Evolutionary conservation across 2,888 invertebrate genomes (phyloP).

Genomic region (Atrina japonica): DNA sequence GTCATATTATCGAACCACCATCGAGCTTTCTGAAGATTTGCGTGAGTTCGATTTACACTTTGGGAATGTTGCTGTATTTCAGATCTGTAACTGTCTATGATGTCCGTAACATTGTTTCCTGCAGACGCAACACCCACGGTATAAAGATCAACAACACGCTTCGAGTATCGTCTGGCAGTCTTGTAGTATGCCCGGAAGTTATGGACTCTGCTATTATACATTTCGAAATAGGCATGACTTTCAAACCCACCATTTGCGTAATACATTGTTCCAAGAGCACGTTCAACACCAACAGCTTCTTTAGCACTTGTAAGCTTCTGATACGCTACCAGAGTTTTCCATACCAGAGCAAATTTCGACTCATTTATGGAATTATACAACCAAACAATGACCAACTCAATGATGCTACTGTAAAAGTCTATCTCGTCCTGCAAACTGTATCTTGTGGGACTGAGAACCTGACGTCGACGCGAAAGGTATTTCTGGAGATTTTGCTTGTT

Average conservation of each 20-base stretch:
- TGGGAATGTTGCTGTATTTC: constrained; percentile 78
- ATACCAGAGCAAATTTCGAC: constrained; percentile 68
- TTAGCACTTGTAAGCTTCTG: no score
- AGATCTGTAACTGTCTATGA: constrained; percentile 87
- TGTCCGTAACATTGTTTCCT: constrained; percentile 81
- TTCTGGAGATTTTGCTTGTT: constrained; percentile 63
- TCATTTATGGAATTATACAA: constrained; percentile 69
- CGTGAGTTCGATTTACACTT: constrained; percentile 81
- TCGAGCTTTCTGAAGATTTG: constrained; percentile 88
- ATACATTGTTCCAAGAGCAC: constrained; percentile 93
- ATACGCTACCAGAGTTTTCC: constrained; percentile 86
- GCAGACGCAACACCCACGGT: constrained; percentile 84
- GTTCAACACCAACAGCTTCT: no score
- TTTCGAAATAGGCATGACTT: constrained; percentile 31
- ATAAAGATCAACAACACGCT: constrained; percentile 86
- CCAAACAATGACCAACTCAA: constrained; percentile 68
- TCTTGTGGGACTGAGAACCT: constrained; percentile 59
- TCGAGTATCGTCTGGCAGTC: constrained; percentile 91
- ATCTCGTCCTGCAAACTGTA: constrained; percentile 68
- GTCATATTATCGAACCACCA: no score
- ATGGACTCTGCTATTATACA: constrained; percentile 35
- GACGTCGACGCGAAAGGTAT: constrained; percentile 65
- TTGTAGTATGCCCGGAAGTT: constrained; percentile 84
- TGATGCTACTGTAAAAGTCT: constrained; percentile 67
- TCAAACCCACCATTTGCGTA: constrained; percentile 87